These are phyloP conservation scores for Phocides pigmalion DNA, from an alignment of 1,140 invertebrate genomes.

Conservation along the genomic window DNA sequence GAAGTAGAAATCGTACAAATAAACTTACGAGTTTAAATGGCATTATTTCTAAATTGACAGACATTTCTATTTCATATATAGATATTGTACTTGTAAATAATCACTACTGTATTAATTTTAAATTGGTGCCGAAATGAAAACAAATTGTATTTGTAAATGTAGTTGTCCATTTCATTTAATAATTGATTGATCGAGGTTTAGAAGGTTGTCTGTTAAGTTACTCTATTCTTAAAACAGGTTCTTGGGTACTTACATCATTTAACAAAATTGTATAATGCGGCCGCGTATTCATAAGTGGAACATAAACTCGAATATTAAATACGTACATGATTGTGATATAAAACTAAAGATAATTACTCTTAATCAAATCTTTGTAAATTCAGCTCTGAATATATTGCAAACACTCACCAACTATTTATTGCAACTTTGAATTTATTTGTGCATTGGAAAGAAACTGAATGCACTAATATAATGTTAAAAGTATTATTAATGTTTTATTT, in stretches of 20 bases:
- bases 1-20: no score
- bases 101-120: not conserved
- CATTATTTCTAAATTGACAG: no score
- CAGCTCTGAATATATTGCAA: no score
- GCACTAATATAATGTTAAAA: not conserved
- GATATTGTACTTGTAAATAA: not conserved
- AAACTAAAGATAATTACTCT: not conserved
- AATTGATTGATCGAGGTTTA: conserved; percentile 23
- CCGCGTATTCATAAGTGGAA: conserved; percentile 3
- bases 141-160: conserved; percentile 22
- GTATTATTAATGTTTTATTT: not conserved
- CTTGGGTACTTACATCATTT: conserved; percentile 7
- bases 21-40: no score
- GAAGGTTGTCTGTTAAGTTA: conserved; percentile 12
- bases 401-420: no score
- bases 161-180: conserved; percentile 12
- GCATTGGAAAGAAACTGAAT: no score
- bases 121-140: conserved; percentile 4
- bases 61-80: not conserved
- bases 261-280: conserved; percentile 22
- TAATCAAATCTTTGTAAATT: no score
- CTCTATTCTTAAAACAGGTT: conserved; percentile 4
- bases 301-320: not conserved
- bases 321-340: not conserved
- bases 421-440: no score